Percentiles rank a stretch among this genome's conserved stretches.
These are phyloP conservation scores for Mohoua ochrocephala DNA, from an alignment of 2,113 vertebrate species.

Conservation along the genomic window DNA sequence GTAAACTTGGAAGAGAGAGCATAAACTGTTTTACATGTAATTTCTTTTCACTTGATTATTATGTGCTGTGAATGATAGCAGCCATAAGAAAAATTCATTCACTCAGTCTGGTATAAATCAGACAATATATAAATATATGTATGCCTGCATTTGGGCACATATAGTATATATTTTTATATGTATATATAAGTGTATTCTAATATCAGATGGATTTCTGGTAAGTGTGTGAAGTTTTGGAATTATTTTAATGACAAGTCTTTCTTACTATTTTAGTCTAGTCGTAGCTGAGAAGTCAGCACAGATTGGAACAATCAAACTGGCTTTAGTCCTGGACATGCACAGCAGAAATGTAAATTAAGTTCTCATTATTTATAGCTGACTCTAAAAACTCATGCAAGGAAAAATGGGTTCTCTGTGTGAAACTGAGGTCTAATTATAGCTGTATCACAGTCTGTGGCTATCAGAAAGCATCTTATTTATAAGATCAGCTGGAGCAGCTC, in stretches of 20 bases:
- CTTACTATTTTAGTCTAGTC: background rate
- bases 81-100: background rate
- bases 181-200: background rate
- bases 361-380: background rate
- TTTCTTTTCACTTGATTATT: background rate
- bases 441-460: background rate
- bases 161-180: background rate
- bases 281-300: background rate
- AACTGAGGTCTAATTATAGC: constrained; percentile 25
- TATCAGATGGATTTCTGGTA: background rate
- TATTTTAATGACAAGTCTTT: background rate
- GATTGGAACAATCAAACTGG: background rate
- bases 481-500: constrained; percentile 34
- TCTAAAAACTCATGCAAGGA: background rate
- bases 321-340: background rate
- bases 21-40: background rate
- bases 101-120: background rate
- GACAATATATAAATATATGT: background rate
- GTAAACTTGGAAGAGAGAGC: background rate
- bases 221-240: background rate
- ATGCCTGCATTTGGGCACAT: background rate
- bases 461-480: constrained; percentile 12
- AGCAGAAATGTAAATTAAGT: constrained; percentile 22
- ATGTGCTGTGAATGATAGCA: background rate
- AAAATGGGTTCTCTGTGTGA: constrained; percentile 27